A percentile compares a stretch with the other conserved stretches of the same genome.
Evolutionary conservation across 2,113 vertebrate species (phyloP).

Genomic region (Chaetodon auriga): DNA sequence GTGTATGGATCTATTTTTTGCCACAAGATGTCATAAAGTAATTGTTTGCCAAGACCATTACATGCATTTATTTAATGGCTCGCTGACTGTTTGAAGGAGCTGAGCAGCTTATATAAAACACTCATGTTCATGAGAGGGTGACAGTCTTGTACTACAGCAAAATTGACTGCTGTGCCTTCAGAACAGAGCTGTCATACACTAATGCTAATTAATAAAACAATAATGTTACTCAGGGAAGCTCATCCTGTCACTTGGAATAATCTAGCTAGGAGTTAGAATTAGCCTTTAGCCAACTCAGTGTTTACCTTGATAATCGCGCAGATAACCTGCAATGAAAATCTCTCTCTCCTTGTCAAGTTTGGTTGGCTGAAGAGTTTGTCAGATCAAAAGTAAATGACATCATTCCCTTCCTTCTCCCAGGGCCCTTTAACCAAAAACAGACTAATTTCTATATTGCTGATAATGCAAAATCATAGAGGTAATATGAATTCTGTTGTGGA

Average conservation of each 20-base stretch:
- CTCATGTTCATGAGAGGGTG: background rate
- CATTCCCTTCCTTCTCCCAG: no score
- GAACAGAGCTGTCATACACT: background rate
- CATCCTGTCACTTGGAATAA: slow-evolving; percentile 2
- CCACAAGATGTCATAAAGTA: background rate
- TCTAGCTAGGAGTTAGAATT: background rate
- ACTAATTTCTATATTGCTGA: background rate
- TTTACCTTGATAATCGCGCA: slow-evolving; percentile 1
- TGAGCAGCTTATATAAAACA: background rate
- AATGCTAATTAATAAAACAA: background rate
- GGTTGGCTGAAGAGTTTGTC: background rate
- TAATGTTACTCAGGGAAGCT: background rate
- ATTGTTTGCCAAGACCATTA: background rate
- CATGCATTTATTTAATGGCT: background rate
- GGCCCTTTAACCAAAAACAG: background rate
- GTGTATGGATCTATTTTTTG: background rate
- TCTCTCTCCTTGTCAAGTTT: slow-evolving; percentile 6
- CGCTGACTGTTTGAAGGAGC: background rate
- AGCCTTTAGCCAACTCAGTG: background rate
- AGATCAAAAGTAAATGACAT: slow-evolving; percentile 1
- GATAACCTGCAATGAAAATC: background rate
- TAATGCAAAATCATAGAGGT: background rate
- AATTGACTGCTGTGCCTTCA: background rate
- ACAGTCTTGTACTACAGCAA: background rate
- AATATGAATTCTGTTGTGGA: background rate